Conservation (phyloP, 2,888 invertebrate genomes). For the Marasmarcha lunaedactyla region DNA sequence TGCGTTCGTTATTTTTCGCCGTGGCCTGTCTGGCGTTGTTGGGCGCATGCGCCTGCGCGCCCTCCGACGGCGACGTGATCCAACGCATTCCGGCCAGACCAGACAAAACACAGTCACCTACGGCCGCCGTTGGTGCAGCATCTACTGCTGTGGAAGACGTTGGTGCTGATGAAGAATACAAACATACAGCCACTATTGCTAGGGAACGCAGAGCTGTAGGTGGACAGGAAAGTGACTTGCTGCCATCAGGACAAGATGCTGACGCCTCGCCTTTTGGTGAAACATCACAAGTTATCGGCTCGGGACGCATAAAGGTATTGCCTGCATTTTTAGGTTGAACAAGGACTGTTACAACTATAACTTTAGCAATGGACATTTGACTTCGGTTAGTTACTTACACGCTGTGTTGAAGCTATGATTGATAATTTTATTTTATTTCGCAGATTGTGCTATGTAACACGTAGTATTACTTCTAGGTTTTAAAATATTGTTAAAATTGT, state of each 20-base stretch:
- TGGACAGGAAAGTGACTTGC: conserved; percentile 44
- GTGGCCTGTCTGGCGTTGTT: conserved; percentile 56
- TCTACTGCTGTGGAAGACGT: conserved; percentile 57
- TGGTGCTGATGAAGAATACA: conserved; percentile 39
- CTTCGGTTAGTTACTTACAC: too few species aligned
- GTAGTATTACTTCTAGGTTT: too few species aligned
- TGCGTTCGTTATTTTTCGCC: conserved; percentile 54
- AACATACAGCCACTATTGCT: conserved; percentile 4
- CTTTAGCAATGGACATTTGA: neutral
- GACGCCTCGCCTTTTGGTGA: conserved; percentile 49
- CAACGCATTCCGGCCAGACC: conserved; percentile 51
- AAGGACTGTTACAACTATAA: neutral
- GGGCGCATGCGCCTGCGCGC: conserved; percentile 48
- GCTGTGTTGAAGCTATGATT: too few species aligned
- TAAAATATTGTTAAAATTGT: too few species aligned
- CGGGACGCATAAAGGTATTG: conserved; percentile 46
- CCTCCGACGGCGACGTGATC: conserved; percentile 45
- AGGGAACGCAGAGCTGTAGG: too few species aligned
- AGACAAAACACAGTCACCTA: conserved; percentile 58
- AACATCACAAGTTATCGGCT: conserved; percentile 35
- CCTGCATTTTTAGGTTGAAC: conserved; percentile 54
- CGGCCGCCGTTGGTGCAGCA: conserved; percentile 42
- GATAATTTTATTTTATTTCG: too few species aligned
- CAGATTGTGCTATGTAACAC: too few species aligned
- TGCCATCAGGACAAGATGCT: conserved; percentile 39